phyloP scores from a whole-genome alignment of 2,797 vertebrate species.

The Spondyliosoma cantharus region DNA sequence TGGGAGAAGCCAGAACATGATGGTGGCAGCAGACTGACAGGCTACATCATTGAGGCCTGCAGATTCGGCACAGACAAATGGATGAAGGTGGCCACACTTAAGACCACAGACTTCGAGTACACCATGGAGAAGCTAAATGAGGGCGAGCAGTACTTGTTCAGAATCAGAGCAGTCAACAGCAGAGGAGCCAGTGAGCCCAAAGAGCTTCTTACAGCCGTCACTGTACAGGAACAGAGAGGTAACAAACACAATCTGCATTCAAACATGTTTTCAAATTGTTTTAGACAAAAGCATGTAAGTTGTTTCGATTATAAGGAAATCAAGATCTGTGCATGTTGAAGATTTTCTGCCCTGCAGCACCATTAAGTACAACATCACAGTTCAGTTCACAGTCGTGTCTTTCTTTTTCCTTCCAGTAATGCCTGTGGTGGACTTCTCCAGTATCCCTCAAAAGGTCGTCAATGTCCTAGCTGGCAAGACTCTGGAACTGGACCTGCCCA shows the following conservation, averaged over 20 bases:
- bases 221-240: conserved; percentile 96
- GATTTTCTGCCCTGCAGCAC: not conserved
- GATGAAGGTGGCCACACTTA: conserved; percentile 96
- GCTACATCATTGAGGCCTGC: conserved; percentile 96
- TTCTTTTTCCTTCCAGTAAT: conserved; percentile 83
- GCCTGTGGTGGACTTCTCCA: conserved; percentile 91
- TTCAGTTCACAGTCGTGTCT: not conserved
- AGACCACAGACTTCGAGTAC: conserved; percentile 91
- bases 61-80: conserved; percentile 95
- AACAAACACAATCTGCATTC: conserved; percentile 2
- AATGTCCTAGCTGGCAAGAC: conserved; percentile 92
- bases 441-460: conserved; percentile 94
- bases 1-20: conserved; percentile 99
- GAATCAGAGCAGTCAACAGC: conserved; percentile 94
- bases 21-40: conserved; percentile 94
- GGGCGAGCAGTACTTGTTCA: conserved; percentile 95
- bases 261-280: not conserved
- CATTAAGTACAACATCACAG: not conserved
- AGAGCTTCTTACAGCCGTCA: conserved; percentile 93
- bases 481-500: conserved; percentile 91
- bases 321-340: not conserved
- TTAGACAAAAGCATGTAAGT: not conserved
- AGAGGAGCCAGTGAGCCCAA: conserved; percentile 93
- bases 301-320: too few species aligned
- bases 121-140: conserved; percentile 96